A percentile compares a stretch with the other conserved stretches of the same genome.
Evolutionary conservation across 2,797 vertebrate species (phyloP).

Genomic region (Trachurus trachurus): DNA sequence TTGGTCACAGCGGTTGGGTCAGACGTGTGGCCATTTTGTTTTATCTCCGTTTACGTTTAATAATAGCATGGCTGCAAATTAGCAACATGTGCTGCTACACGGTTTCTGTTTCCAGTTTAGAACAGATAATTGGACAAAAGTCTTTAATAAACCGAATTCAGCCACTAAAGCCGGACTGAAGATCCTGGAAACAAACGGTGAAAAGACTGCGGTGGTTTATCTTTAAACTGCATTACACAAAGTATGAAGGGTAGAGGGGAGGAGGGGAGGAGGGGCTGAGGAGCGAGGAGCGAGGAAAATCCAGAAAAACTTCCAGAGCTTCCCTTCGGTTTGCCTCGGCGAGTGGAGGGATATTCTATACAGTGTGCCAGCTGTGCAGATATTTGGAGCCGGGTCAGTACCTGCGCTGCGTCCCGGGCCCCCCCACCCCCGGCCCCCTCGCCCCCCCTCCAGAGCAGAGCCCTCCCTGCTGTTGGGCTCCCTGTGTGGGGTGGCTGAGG

Average conservation of each 20-base stretch:
- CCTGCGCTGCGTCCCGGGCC: conserved; percentile 39
- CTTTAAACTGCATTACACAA: conserved; percentile 28
- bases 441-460: conserved; percentile 36
- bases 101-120: conserved; percentile 43
- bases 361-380: conserved; percentile 64
- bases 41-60: conserved; percentile 45
- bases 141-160: conserved; percentile 43
- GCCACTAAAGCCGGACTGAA: conserved; percentile 13
- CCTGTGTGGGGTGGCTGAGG: conserved; percentile 56
- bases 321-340: conserved; percentile 31
- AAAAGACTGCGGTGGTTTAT: conserved; percentile 2
- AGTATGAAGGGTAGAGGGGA: background rate
- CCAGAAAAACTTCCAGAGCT: conserved; percentile 1
- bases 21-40: conserved; percentile 54
- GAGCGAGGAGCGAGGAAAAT: conserved; percentile 6
- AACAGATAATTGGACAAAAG: conserved; percentile 45
- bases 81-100: conserved; percentile 52
- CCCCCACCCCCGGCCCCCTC: conserved; percentile 30
- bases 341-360: conserved; percentile 55
- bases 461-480: conserved; percentile 53
- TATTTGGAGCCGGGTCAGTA: conserved; percentile 61
- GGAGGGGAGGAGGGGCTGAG: background rate
- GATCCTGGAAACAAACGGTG: conserved; percentile 43
- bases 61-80: conserved; percentile 45
- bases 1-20: conserved; percentile 75